These are phyloP conservation scores for Tipula helvola DNA, from an alignment of 2,888 invertebrate species.

Conservation along the genomic window DNA sequence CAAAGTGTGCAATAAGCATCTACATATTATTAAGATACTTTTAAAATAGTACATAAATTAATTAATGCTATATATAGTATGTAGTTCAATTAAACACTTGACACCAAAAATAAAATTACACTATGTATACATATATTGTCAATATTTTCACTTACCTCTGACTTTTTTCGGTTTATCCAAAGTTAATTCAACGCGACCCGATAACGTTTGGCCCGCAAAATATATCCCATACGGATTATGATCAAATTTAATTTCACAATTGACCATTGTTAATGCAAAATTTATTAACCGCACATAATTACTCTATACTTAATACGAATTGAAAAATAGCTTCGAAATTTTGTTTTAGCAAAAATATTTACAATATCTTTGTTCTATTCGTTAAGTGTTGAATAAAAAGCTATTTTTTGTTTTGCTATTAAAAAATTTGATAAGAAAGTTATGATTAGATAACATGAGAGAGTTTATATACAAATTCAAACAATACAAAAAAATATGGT, in stretches of 20 bases:
- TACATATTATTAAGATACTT: too few species aligned
- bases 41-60: too few species aligned
- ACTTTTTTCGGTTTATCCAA: conserved; percentile 29
- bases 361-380: not conserved
- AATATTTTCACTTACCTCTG: conserved; percentile 24
- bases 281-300: not conserved
- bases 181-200: conserved; percentile 28
- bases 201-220: conserved; percentile 28
- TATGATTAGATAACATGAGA: not conserved
- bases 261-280: not conserved
- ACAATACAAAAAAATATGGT: not conserved
- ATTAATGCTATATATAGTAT: too few species aligned
- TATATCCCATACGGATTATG: conserved; percentile 26
- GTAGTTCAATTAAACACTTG: not conserved
- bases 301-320: not conserved
- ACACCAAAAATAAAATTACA: not conserved
- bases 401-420: not conserved
- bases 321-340: not conserved
- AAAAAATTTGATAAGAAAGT: not conserved
- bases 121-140: not conserved
- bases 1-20: not conserved
- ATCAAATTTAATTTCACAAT: conserved; percentile 23
- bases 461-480: not conserved
- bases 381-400: not conserved
- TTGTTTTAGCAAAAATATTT: not conserved